These are phyloP conservation scores for Spilogale gracilis DNA, from an alignment of 2,113 vertebrate species.

Conservation along the genomic window DNA sequence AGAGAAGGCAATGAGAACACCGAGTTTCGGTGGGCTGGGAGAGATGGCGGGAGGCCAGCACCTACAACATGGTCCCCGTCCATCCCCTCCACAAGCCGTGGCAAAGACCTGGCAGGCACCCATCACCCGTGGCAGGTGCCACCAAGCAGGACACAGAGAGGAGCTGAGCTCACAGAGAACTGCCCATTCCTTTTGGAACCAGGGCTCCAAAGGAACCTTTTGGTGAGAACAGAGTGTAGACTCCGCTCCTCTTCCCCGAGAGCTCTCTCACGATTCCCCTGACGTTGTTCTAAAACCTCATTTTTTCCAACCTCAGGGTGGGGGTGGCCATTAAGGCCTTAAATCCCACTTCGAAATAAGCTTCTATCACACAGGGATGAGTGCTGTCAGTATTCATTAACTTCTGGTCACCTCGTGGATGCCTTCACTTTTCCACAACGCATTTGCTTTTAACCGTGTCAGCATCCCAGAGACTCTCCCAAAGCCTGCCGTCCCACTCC, in stretches of 20 bases:
- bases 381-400: rapidly evolving
- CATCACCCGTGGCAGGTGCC: background rate
- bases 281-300: rapidly evolving
- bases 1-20: rapidly evolving
- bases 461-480: rapidly evolving
- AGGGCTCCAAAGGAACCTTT: rapidly evolving
- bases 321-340: background rate
- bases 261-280: rapidly evolving
- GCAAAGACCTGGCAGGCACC: rapidly evolving
- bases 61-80: rapidly evolving
- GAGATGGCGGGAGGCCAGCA: rapidly evolving
- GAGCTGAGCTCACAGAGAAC: background rate
- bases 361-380: background rate
- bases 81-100: rapidly evolving
- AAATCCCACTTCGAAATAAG: rapidly evolving
- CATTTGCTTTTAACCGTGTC: rapidly evolving
- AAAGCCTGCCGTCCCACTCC: rapidly evolving
- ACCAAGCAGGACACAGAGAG: rapidly evolving
- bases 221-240: rapidly evolving
- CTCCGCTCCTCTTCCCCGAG: rapidly evolving
- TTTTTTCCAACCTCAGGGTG: background rate
- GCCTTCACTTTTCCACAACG: background rate
- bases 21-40: rapidly evolving
- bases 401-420: rapidly evolving
- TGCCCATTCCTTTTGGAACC: background rate